phyloP scores from a whole-genome alignment of 2,888 invertebrate species.

The Hartigia nigra region DNA sequence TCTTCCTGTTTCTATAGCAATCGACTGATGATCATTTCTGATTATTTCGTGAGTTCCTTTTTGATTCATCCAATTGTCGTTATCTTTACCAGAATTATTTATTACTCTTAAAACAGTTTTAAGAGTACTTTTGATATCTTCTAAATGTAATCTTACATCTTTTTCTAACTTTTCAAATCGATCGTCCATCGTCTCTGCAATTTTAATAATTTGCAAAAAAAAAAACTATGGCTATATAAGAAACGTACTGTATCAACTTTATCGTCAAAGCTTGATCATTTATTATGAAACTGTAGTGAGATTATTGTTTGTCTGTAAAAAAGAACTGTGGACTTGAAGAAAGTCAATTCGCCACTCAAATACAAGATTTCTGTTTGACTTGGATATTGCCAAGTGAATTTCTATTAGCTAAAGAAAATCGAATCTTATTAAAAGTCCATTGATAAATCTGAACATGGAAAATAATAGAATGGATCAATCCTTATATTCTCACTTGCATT shows the following conservation, averaged over 20 bases:
- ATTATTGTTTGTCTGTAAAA: background rate
- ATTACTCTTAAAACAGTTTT: background rate
- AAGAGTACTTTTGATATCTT: constrained; percentile 35
- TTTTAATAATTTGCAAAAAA: background rate
- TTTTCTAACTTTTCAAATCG: constrained; percentile 43
- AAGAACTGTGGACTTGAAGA: background rate
- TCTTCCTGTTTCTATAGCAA: background rate
- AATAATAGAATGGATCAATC: background rate
- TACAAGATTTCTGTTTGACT: background rate
- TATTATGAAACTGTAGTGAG: background rate
- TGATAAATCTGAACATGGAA: background rate
- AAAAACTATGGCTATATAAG: background rate
- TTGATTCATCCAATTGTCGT: background rate
- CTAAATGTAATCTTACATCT: constrained; percentile 36
- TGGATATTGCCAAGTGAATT: background rate
- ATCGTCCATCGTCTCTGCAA: constrained; percentile 46
- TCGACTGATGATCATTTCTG: background rate
- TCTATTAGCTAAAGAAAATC: background rate
- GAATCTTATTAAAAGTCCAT: background rate
- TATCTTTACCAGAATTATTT: background rate
- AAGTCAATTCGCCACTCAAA: background rate
- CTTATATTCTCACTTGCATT: constrained; percentile 49
- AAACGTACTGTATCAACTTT: background rate
- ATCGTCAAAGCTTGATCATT: background rate
- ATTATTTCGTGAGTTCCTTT: background rate